phyloP scores from a whole-genome alignment of 1,140 invertebrate genomes.

The Sarcophaga bullata region DNA sequence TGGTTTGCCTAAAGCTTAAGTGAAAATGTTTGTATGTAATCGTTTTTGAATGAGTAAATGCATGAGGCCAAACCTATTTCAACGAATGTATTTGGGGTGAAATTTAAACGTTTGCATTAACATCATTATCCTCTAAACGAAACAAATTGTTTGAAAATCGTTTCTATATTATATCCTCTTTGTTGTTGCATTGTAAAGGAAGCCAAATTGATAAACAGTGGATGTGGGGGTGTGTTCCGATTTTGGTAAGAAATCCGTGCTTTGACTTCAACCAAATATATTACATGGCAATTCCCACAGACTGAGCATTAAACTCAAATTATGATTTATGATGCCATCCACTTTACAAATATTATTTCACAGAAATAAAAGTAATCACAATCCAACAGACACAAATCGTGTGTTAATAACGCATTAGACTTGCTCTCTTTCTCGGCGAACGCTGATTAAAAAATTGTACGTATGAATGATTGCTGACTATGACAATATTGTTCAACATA shows the following conservation, averaged over 20 bases:
- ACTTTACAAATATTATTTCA: constrained; percentile 15
- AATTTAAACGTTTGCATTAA: constrained; percentile 39
- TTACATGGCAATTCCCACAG: constrained; percentile 35
- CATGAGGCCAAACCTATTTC: background rate
- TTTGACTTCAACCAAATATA: background rate
- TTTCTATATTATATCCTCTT: constrained; percentile 8
- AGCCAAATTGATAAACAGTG: background rate
- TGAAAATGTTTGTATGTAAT: background rate
- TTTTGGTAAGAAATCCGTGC: constrained; percentile 34
- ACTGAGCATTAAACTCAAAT: constrained; percentile 30
- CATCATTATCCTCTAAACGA: constrained; percentile 41
- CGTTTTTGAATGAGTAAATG: background rate
- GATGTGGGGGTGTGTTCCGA: constrained; percentile 5
- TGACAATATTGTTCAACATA: constrained; percentile 28
- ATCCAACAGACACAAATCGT: constrained; percentile 21
- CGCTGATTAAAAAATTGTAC: background rate
- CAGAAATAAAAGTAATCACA: constrained; percentile 7
- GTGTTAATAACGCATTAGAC: constrained; percentile 23
- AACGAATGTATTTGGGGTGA: background rate
- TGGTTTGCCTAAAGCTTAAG: constrained; percentile 18
- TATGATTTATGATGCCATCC: constrained; percentile 42
- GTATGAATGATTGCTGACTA: constrained; percentile 22
- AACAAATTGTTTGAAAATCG: constrained; percentile 38
- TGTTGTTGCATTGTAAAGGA: constrained; percentile 1
- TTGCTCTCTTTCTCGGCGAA: background rate